Evolutionary conservation across 2,797 vertebrate genomes (phyloP).

Genomic region (Arvicola amphibius): DNA sequence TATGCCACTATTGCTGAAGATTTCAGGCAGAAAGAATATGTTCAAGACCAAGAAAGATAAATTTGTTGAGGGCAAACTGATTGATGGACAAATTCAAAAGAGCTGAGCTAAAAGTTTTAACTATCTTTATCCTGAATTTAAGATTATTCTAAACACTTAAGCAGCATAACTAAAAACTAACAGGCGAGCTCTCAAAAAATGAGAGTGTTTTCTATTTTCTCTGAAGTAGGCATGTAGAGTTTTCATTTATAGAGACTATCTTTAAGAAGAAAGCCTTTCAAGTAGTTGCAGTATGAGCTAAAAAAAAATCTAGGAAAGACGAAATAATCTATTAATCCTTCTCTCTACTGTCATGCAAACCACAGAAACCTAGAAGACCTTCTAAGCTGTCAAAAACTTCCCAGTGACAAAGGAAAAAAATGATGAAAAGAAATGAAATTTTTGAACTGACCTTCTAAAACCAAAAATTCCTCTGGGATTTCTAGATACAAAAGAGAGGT

Average conservation of each 20-base stretch:
- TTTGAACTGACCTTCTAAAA: conserved; percentile 94
- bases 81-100: background rate
- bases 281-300: conserved; percentile 61
- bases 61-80: background rate
- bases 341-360: conserved; percentile 69
- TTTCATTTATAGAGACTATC: conserved; percentile 68
- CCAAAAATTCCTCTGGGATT: conserved; percentile 92
- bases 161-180: background rate
- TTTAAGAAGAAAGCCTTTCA: conserved; percentile 76
- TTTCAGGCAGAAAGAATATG: background rate
- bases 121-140: background rate
- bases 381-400: conserved; percentile 92
- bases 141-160: background rate
- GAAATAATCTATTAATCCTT: conserved; percentile 75
- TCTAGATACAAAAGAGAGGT: conserved; percentile 93
- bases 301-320: conserved; percentile 77
- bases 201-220: conserved; percentile 60
- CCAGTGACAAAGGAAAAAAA: conserved; percentile 91
- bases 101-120: background rate
- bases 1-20: background rate
- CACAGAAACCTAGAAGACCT: conserved; percentile 85
- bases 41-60: background rate
- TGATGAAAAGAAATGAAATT: conserved; percentile 93
- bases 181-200: conserved; percentile 18
- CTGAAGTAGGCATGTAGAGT: conserved; percentile 49